A percentile compares a stretch with the other conserved stretches of the same genome.
Conservation (phyloP, 30 jellyfish, hydroid and myxozoan genomes). For the Nemopilema nomurai region DNA sequence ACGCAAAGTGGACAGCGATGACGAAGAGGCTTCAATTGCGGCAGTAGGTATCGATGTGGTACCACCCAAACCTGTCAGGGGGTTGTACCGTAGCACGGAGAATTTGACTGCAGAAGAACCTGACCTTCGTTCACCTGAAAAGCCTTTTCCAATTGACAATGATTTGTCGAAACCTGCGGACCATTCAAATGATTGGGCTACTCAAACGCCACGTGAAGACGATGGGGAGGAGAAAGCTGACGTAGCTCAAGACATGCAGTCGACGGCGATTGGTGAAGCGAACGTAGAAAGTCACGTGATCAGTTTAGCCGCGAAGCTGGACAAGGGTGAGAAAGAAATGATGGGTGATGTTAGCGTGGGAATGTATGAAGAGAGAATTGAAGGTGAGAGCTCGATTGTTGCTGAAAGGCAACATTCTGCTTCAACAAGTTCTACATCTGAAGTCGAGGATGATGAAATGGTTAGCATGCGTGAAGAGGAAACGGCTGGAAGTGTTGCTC, state of each 20-base stretch:
- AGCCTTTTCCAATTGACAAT: too few species aligned
- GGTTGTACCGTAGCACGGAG: slow-evolving; percentile 1
- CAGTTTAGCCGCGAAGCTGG: not conserved
- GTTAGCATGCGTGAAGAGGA: not conserved
- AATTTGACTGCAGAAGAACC: not conserved
- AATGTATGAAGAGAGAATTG: not conserved
- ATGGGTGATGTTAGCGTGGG: not conserved
- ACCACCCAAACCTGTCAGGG: slow-evolving; percentile 25
- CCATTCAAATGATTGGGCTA: not conserved
- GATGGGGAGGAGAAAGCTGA: not conserved
- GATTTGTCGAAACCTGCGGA: too few species aligned
- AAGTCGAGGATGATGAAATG: not conserved
- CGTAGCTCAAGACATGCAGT: not conserved
- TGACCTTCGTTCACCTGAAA: not conserved
- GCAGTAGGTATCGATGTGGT: not conserved
- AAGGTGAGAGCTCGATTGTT: not conserved
- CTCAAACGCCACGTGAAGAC: not conserved
- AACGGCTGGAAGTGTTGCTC: not conserved
- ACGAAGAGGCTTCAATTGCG: not conserved
- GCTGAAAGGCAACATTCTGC: not conserved
- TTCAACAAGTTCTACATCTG: not conserved
- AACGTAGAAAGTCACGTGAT: not conserved
- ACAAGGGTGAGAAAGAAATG: not conserved
- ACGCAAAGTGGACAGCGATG: not conserved
- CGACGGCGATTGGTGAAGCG: not conserved